Percentiles rank a stretch among this genome's conserved stretches.
phyloP scores from a whole-genome alignment of 2,797 vertebrate genomes.

The Aeoliscus strigatus region DNA sequence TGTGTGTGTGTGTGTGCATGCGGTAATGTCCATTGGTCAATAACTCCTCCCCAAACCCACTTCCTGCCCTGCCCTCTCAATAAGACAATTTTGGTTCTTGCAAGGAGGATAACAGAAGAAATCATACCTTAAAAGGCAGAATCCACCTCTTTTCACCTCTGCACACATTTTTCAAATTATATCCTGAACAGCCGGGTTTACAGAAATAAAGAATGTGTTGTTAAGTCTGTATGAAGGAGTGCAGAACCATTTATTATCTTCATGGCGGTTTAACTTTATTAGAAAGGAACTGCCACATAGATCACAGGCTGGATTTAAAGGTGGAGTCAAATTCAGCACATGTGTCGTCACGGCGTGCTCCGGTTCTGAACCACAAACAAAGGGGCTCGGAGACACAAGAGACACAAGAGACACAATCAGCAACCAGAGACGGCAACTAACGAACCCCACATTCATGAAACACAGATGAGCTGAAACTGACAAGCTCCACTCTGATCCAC shows the following conservation, averaged over 20 bases:
- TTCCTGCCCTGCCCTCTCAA: slow-evolving; percentile 73
- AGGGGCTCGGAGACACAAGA: too few relatives aligned
- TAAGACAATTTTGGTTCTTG: slow-evolving; percentile 71
- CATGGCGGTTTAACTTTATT: slow-evolving; percentile 10
- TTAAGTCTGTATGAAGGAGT: slow-evolving; percentile 8
- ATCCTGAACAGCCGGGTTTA: slow-evolving; percentile 23
- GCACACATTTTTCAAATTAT: slow-evolving; percentile 55
- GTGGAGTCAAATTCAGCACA: too few relatives aligned
- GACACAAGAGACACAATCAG: too few relatives aligned
- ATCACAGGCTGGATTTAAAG: slow-evolving; percentile 14
- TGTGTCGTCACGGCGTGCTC: too few relatives aligned
- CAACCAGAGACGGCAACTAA: too few relatives aligned
- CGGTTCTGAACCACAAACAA: too few relatives aligned
- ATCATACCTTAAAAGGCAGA: slow-evolving; percentile 67
- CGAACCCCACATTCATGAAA: too few relatives aligned
- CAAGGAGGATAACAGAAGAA: slow-evolving; percentile 55
- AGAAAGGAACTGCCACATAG: slow-evolving; percentile 6
- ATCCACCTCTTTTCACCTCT: slow-evolving; percentile 53
- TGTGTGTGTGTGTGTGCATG: slow-evolving; percentile 6
- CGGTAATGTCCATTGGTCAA: slow-evolving; percentile 27
- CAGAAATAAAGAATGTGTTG: slow-evolving; percentile 29
- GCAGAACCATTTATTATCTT: slow-evolving; percentile 16
- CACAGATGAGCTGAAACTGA: too few relatives aligned
- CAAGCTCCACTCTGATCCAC: too few relatives aligned
- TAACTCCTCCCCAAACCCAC: slow-evolving; percentile 65